A percentile compares a stretch with the other conserved stretches of the same genome.
Evolutionary conservation across 2,888 invertebrate genomes (phyloP).

Genomic region (Trichopria drosophilae): DNA sequence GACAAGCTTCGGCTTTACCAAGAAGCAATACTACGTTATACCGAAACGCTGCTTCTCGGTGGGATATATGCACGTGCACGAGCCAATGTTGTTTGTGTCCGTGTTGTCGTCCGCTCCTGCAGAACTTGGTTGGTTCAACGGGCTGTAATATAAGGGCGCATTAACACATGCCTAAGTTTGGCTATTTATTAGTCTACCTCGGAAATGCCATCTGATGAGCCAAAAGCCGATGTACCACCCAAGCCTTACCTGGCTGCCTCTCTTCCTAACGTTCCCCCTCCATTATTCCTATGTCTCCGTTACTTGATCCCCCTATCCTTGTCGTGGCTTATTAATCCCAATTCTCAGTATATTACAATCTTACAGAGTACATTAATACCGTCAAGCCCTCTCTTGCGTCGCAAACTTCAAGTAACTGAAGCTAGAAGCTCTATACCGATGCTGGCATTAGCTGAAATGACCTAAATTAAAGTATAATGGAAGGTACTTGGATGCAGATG

Average conservation of each 20-base stretch:
- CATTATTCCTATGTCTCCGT: slow-evolving; percentile 1
- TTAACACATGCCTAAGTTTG: slow-evolving; percentile 52
- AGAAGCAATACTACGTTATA: no score
- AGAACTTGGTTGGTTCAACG: slow-evolving; percentile 32
- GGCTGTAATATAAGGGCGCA: slow-evolving; percentile 46
- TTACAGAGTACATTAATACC: not conserved
- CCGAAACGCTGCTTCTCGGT: no score
- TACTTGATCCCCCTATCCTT: slow-evolving; percentile 2
- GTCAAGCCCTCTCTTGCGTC: no score
- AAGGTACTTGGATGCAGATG: no score
- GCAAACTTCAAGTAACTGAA: no score
- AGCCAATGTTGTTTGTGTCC: no score
- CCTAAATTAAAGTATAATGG: no score
- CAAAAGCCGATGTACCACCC: slow-evolving; percentile 38
- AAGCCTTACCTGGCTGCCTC: slow-evolving; percentile 9
- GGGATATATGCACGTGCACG: no score
- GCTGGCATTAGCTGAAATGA: no score
- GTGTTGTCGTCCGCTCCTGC: slow-evolving; percentile 27
- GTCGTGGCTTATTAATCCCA: slow-evolving; percentile 23
- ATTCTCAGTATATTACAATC: slow-evolving; percentile 15
- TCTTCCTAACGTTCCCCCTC: not conserved
- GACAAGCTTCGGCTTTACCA: no score
- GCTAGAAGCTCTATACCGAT: no score
- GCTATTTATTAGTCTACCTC: slow-evolving; percentile 51
- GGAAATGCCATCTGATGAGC: slow-evolving; percentile 50